Base-by-base conservation (phyloP, 2,888 invertebrate species). In the Caenorhabditis sp. region DNA sequence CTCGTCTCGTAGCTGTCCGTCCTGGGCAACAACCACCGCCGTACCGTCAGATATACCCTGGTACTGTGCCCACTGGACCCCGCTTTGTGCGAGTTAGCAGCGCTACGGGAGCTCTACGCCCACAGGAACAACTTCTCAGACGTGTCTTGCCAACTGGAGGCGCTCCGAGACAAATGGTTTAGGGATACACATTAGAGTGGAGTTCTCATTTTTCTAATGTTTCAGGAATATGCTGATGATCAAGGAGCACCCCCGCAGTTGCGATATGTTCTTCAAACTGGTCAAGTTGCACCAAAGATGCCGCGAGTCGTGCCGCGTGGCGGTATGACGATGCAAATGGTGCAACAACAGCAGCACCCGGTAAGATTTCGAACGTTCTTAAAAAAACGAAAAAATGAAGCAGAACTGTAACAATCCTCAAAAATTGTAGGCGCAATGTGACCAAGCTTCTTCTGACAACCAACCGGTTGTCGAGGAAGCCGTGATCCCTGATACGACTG, bases 251-350 rank as follows among this genome's bases (percentile, higher is more conserved):
- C 37, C 6, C 43, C 22, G n/a, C 61, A 32, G 13, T 46, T 15
- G 32, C 17, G 56, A 9, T 71, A 48, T 13, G 55, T 71, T 2
- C 41, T 62, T 17, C 59, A 61, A 13, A n/a, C 22, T n/a, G 17
- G 17, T 37, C 11, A 32, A 9, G 52, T 53, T n/a, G 59, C 48
- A n/a, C 45, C 46, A 9, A 61, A 65, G 27, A 45, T 65, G 4
- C 32, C 61, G n/a, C 22, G 55, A 9, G 46, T 65, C 2, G 35
- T 53, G 9, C 56, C 74, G 4, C 56, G 79, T 22, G 75, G 75
- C 32, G 79, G 79, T 30, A 32, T 65, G 30, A 75, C 75, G 6
- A 75, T 79, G 74, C 75, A 71, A 43, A 72, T 75, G 65, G 72
- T 62, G 22, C 79, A 79, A 39, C 46, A 62, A 32, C 71, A 45